Evolutionary conservation across 2,113 vertebrate genomes (phyloP), one percentile per base, ranked within the genome.

Genomic region (Rhinolophus ferrumequinum): DNA sequence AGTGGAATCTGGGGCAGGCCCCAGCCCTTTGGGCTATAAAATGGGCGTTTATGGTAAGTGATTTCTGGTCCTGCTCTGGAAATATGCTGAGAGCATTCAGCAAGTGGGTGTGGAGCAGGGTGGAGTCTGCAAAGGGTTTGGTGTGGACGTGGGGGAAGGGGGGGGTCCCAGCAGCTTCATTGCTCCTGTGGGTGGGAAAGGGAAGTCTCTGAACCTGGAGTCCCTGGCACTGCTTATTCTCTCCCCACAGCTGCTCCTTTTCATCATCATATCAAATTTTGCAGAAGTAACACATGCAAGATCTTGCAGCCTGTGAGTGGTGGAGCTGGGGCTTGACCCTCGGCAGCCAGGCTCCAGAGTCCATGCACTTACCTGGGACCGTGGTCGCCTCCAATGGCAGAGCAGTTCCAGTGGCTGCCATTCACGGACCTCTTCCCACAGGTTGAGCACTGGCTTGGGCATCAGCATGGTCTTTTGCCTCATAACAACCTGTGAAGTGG

Each of bases 291-390:
- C 28, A 28, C 70, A 8, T 0, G 18, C 24, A 58, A 26, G 15
- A 12, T 10, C 85, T 41, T 26, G 9, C 14, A 13, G 67, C 22
- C 41, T 28, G n/a, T 30, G 75, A 50, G 3, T 28, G 60, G 47
- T 30, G 16, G 62, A 66, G 44, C 56, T 67, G 87, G 70, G 52
- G 41, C 72, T 90, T 35, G 64, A 81, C 76, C 38, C n/a, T 24
- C 8, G 41, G 21, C 18, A 26, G 6, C 24, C 3, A 4, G 56
- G 41, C n/a, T 50, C 47, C 8, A 21, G 26, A 47, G 60, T 58
- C 44, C 9, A 2, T 9, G 19, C 4, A 9, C 18, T 54, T 56
- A 77, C 16, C 35, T 4, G 0, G 1, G 41, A 1, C 5, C 26
- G 2, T 33, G 54, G 85, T 15, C 7, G 0, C 38, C 15, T 75